phyloP scores from a whole-genome alignment of 2,113 vertebrate species.

The Sialia sialis region DNA sequence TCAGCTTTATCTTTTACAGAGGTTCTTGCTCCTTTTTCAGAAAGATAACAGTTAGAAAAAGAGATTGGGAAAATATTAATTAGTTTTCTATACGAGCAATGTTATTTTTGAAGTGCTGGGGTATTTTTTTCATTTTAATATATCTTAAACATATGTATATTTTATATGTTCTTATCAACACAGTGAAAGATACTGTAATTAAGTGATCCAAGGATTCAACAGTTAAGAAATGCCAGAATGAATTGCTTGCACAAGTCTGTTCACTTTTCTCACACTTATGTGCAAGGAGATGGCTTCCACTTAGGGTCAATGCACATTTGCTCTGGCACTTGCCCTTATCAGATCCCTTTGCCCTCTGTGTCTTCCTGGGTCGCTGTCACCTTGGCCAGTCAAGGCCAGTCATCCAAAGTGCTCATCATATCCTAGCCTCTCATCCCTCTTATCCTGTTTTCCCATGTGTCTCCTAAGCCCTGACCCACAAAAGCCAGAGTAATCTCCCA shows the following conservation, averaged over 20 bases:
- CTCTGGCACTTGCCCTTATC: not conserved
- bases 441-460: not conserved
- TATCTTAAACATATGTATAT: not conserved
- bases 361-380: not conserved
- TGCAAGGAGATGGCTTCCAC: not conserved
- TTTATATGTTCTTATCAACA: not conserved
- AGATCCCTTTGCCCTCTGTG: not conserved
- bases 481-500: not conserved
- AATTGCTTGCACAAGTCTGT: not conserved
- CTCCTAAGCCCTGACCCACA: not conserved
- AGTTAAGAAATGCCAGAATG: not conserved
- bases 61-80: not conserved
- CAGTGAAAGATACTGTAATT: not conserved
- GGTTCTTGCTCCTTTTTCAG: not conserved
- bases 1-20: not conserved
- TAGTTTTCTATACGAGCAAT: not conserved
- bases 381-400: not conserved
- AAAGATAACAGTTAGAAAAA: not conserved
- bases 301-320: not conserved
- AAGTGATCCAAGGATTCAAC: not conserved
- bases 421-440: not conserved
- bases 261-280: not conserved
- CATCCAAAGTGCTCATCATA: not conserved
- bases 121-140: not conserved
- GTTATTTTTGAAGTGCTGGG: not conserved